Evolutionary conservation across 1,140 invertebrate species (phyloP).

Genomic region (Nylanderia fulva): DNA sequence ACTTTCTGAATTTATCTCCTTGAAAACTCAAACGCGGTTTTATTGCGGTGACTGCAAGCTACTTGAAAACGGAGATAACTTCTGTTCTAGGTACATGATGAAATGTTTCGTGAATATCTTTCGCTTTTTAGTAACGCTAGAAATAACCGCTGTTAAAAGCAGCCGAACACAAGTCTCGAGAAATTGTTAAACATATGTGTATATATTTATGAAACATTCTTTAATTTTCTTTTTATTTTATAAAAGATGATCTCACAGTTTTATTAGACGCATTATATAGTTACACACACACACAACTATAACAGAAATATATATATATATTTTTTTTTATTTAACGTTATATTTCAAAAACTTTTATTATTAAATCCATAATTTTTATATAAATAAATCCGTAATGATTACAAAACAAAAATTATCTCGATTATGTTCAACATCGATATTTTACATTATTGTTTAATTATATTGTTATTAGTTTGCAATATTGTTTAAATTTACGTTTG

Average conservation of each 20-base stretch:
- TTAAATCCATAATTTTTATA: not conserved
- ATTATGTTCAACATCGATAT: not conserved
- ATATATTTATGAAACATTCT: not conserved
- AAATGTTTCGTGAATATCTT: slow-evolving; percentile 12
- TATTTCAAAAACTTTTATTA: not conserved
- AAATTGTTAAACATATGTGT: not conserved
- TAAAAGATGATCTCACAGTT: not conserved
- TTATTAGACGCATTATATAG: not conserved
- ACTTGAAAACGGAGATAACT: slow-evolving; percentile 2
- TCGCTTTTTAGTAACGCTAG: not conserved
- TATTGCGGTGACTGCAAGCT: slow-evolving; percentile 16
- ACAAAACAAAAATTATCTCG: not conserved
- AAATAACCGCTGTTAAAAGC: slow-evolving; percentile 8
- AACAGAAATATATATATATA: not conserved
- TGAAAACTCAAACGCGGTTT: slow-evolving; percentile 26
- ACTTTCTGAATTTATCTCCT: slow-evolving; percentile 29
- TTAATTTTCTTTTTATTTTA: not conserved
- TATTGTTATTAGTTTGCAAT: not conserved
- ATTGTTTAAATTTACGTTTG: not conserved
- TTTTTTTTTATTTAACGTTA: not conserved
- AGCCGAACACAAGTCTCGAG: not conserved
- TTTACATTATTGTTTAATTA: not conserved
- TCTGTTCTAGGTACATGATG: not conserved
- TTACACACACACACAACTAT: not conserved
- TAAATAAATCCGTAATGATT: not conserved